Evolutionary conservation across 2,797 vertebrate genomes (phyloP), one percentile per base, ranked within the genome.

Genomic region (Gymnopithys bicolor): DNA sequence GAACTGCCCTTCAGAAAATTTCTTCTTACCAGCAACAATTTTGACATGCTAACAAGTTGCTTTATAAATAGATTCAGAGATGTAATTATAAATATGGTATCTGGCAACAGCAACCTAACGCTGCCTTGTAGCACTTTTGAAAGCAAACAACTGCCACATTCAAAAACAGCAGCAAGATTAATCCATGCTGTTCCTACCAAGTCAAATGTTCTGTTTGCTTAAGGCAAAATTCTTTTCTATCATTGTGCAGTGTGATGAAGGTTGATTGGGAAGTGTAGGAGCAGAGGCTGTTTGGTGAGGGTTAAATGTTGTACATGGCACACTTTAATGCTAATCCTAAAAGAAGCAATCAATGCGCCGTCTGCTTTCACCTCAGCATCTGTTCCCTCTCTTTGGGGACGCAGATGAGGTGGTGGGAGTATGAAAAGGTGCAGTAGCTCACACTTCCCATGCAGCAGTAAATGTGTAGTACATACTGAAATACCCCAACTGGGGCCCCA

Each of bases 11-110:
- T 80, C 49, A 60, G 17, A 82, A 35, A 9, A n/a, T 55, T 87
- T 78, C 28, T 28, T 69, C 28, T 60, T 84, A 66, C 18, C 11
- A 73, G 45, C 5, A 74, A 28, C 24, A 41, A 41, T 41, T 90
- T 82, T 69, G 60, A n/a, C 78, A 73, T 67, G 13, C 49, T 95
- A 84, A 88, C 33, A 74, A 76, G 87, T 83, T 28, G 30, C 52
- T 91, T 63, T 67, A 68, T 64, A 75, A 91, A 89, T 89, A 8
- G 9, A 55, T 32, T 66, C 19, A 59, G 86, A 94, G 69, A 86
- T 96, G 48, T 94, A 89, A 93, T 97, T 96, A 66, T 89, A 91
- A 90, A 58, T 69, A 49, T 1, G 4, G 30, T 91, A 86, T 93
- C 68, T 45, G 30, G 87, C 77, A 88, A 49, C 45, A 91, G 62